Percentiles rank a stretch among this genome's conserved stretches.
phyloP scores from a whole-genome alignment of 2,888 invertebrate genomes.

The Latrodectus elegans region DNA sequence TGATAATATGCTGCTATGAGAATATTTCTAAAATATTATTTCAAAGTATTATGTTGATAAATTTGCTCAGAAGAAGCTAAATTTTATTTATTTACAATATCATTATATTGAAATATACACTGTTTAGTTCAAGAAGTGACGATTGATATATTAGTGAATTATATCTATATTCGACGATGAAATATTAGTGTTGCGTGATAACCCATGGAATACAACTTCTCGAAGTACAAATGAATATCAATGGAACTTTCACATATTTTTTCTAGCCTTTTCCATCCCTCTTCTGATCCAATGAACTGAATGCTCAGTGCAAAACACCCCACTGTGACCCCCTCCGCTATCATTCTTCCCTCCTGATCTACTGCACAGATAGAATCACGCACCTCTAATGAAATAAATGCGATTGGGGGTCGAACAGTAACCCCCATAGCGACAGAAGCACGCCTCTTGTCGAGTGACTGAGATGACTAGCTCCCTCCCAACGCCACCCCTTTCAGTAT shows the following conservation, averaged over 20 bases:
- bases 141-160: too few relatives aligned
- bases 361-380: conserved; percentile 21
- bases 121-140: too few relatives aligned
- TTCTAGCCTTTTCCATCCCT: background rate
- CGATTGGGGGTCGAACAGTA: background rate
- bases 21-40: too few relatives aligned
- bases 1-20: too few relatives aligned
- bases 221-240: background rate
- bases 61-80: too few relatives aligned
- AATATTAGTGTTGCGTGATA: too few relatives aligned
- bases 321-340: background rate
- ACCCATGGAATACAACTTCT: background rate
- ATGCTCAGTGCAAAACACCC: background rate
- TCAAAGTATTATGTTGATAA: too few relatives aligned
- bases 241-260: background rate
- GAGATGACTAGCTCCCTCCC: conserved; percentile 18
- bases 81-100: too few relatives aligned
- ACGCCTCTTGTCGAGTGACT: conserved; percentile 40
- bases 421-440: conserved; percentile 10
- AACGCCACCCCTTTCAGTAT: background rate
- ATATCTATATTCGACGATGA: too few relatives aligned
- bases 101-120: too few relatives aligned
- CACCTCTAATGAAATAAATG: conserved; percentile 39
- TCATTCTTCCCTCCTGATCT: conserved; percentile 9
- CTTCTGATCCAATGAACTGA: background rate